Evolutionary conservation across 1,140 invertebrate genomes (phyloP), one percentile per base, ranked within the genome.

Genomic region (Apis dorsata): DNA sequence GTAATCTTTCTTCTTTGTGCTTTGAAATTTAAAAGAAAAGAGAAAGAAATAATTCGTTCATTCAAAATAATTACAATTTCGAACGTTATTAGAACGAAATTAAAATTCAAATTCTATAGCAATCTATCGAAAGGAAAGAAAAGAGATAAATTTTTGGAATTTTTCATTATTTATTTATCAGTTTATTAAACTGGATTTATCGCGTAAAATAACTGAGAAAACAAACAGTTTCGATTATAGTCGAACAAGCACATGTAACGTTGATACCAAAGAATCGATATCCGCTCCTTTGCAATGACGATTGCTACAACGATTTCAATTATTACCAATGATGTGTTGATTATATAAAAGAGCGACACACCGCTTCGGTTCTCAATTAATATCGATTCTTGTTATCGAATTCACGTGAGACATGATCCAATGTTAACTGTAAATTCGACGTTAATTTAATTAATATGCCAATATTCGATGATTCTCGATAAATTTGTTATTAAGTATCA

Each of bases 261-360:
- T 85, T 82, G 81, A 87, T 89, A 83, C 85, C 85, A 89, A 83
- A 89, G 88, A 86, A 88, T 82, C 83, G 75, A 88, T 87, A 87
- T 60, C 85, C 75, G 84, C 85, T 83, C 75, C 79, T 77, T 34
- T 78, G 69, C 65, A 85, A 81, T 76, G 75, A 83, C 44, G 65
- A 86, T 66, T 28, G 73, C 60, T 53, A 15, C 60, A 73, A 66
- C 73, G 76, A 77, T 24, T 24, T 68, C 57, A 83, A 74, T 79
- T 65, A 74, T 55, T 83, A 70, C 70, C 81, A 71, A 59, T 83
- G 65, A 80, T 65, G 53, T 65, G 44, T 71, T 49, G 66, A 66
- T 83, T 72, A 34, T 57, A 24, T 60, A 60, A 83, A 74, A 59
- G 57, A 65, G 12, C 59, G 77, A 77, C 55, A 86, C 69, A 57